These are phyloP conservation scores for Neoarius graeffei DNA, from an alignment of 2,113 vertebrate species.

Conservation along the genomic window DNA sequence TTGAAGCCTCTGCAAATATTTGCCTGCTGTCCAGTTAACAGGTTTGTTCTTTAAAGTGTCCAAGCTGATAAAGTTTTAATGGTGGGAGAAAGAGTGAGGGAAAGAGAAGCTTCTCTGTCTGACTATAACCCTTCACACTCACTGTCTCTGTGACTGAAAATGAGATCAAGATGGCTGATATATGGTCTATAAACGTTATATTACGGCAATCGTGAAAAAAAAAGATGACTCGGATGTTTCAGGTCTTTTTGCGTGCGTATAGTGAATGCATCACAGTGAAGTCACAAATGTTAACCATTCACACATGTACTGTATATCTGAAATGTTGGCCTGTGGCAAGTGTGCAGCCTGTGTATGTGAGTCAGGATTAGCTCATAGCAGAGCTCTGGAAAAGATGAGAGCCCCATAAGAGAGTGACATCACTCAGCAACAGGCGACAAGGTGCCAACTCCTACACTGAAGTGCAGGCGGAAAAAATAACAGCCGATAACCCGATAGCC, in stretches of 20 bases:
- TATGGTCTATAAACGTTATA: slow-evolving; percentile 13
- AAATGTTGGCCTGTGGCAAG: slow-evolving; percentile 16
- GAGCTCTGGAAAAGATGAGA: slow-evolving; percentile 53
- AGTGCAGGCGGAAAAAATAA: slow-evolving; percentile 44
- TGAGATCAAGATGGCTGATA: slow-evolving; percentile 39
- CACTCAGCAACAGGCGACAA: slow-evolving; percentile 51
- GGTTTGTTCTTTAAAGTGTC: slow-evolving; percentile 48
- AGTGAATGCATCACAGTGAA: slow-evolving; percentile 20
- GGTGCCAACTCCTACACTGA: slow-evolving; percentile 49
- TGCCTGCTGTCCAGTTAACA: slow-evolving; percentile 58
- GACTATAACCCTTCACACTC: not conserved
- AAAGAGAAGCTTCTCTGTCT: slow-evolving; percentile 17
- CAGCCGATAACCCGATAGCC: slow-evolving; percentile 35
- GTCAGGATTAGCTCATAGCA: slow-evolving; percentile 41
- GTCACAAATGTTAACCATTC: slow-evolving; percentile 27
- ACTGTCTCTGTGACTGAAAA: not conserved
- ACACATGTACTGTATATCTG: slow-evolving; percentile 26
- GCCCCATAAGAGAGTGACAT: slow-evolving; percentile 48
- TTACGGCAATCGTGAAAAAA: not conserved
- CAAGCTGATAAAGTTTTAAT: slow-evolving; percentile 54
- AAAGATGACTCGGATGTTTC: slow-evolving; percentile 5
- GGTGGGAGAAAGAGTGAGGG: slow-evolving; percentile 46
- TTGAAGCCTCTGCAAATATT: slow-evolving; percentile 68
- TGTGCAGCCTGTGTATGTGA: slow-evolving; percentile 23
- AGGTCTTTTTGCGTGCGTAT: slow-evolving; percentile 14